Conservation (phyloP, 2,888 invertebrate genomes). For the Pammene fasciana region DNA sequence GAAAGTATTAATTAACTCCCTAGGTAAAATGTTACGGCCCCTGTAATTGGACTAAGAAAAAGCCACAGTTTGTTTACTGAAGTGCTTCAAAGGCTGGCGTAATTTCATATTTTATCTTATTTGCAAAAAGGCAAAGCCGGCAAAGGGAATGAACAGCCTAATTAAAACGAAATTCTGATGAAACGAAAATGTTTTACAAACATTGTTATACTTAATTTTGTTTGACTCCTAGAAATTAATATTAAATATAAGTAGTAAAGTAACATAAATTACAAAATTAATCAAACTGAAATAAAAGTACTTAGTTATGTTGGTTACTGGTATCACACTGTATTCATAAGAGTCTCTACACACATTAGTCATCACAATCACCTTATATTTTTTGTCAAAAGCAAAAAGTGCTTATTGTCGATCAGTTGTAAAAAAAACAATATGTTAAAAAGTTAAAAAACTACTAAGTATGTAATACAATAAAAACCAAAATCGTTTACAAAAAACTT, state of each 20-base stretch:
- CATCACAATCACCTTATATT: no score
- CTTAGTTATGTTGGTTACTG: no score
- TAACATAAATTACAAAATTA: no score
- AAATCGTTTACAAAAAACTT: background rate
- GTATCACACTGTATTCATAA: no score
- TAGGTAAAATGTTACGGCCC: conserved; percentile 15
- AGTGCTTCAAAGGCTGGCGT: background rate
- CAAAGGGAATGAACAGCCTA: background rate
- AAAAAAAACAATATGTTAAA: background rate
- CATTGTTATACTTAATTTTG: background rate
- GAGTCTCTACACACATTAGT: no score
- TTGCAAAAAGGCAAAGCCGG: conserved; percentile 4
- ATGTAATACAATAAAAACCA: background rate
- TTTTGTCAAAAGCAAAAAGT: no score
- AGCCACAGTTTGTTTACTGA: conserved; percentile 13
- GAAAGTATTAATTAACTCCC: conserved; percentile 31
- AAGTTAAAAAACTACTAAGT: background rate
- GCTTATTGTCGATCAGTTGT: background rate
- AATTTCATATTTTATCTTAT: background rate
- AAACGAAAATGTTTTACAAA: background rate
- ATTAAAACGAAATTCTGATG: background rate
- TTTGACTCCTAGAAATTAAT: background rate
- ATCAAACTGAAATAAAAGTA: no score
- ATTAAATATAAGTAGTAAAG: no score
- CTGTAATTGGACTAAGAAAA: conserved; percentile 14